Conservation (phyloP, 2,797 vertebrate genomes). For the Cirrhinus molitorella region DNA sequence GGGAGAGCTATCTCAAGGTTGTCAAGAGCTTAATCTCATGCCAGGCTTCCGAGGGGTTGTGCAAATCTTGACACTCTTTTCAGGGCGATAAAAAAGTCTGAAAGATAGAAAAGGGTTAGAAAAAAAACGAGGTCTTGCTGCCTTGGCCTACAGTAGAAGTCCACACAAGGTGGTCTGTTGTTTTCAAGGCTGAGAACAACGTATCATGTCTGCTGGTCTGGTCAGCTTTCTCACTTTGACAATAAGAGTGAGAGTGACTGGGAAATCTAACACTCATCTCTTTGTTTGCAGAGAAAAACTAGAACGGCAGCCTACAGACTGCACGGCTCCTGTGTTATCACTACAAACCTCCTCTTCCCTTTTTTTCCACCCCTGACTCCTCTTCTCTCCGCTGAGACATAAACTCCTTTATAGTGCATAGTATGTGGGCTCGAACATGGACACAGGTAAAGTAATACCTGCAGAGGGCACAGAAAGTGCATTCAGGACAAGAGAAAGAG, state of each 20-base stretch:
- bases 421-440: slow-evolving; percentile 65
- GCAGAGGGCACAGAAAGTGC: slow-evolving; percentile 62
- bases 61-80: slow-evolving; percentile 74
- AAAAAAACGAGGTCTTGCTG: slow-evolving; percentile 52
- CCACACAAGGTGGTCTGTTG: slow-evolving; percentile 72
- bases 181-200: slow-evolving; percentile 72
- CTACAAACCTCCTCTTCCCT: slow-evolving; percentile 74
- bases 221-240: slow-evolving; percentile 77
- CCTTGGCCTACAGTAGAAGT: slow-evolving; percentile 65
- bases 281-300: slow-evolving; percentile 82
- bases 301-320: slow-evolving; percentile 81
- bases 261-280: slow-evolving; percentile 78
- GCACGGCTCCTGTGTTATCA: slow-evolving; percentile 83
- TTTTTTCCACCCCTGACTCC: slow-evolving; percentile 50
- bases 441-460: slow-evolving; percentile 73
- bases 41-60: slow-evolving; percentile 66
- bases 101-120: slow-evolving; percentile 65
- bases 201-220: slow-evolving; percentile 71
- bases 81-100: slow-evolving; percentile 52
- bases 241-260: slow-evolving; percentile 78
- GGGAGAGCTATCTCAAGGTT: slow-evolving; percentile 84
- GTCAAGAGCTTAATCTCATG: slow-evolving; percentile 78
- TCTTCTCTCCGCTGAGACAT: slow-evolving; percentile 64
- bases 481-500: slow-evolving; percentile 61
- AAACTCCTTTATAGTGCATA: slow-evolving; percentile 67